Base-by-base conservation (phyloP, 1,140 invertebrate genomes). In the Hylyphantes graminicola region DNA sequence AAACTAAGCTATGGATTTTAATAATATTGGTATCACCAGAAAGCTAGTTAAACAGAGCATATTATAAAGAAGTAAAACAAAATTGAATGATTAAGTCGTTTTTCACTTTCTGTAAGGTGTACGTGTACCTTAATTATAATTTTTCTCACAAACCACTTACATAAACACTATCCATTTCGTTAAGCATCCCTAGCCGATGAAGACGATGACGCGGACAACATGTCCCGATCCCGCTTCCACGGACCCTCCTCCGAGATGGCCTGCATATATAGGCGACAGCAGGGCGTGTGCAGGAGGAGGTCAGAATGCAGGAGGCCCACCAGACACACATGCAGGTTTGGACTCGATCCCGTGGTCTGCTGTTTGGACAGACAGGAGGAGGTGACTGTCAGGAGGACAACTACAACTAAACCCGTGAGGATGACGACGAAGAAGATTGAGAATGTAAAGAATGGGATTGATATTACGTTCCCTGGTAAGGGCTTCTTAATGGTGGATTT, bases 381-480 rank as follows among this genome's bases (percentile, higher is more conserved):
- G 2, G 64, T 57, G 10, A 53, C 54, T 9, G 53, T 67, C 0
- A 80, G 67, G 3, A 81, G 57, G 2, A 80, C 64, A n/a, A 78
- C 61, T 7, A 68, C 77, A 11, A 67, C 2, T 8, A 61, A 2
- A 55, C 50, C 61, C 8, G 50, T 64, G 35, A 61, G n/a, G 12
- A 57, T 57, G 6, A 51, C 63, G 48, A 55, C 12, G 6, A 35
- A 35, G 35, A 35, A 35, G 35, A 35, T 35, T 21, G 68, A 63
- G 8, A 63, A 63, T 8, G 35, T 73, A 21, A 15, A 64, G 35
- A 35, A 35, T 53, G 55, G 35, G 9, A 81, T 81, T 7, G 79
- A 81, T 50, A 59, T 81, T 9, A 81, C 79, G 7, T 81, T 73
- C 73, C 79, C 68, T 15, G 68, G 79, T 81, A 73, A 54, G 51